A percentile compares a stretch with the other conserved stretches of the same genome.
Conservation (phyloP, 2,113 vertebrate genomes). For the Regulus satrapa region DNA sequence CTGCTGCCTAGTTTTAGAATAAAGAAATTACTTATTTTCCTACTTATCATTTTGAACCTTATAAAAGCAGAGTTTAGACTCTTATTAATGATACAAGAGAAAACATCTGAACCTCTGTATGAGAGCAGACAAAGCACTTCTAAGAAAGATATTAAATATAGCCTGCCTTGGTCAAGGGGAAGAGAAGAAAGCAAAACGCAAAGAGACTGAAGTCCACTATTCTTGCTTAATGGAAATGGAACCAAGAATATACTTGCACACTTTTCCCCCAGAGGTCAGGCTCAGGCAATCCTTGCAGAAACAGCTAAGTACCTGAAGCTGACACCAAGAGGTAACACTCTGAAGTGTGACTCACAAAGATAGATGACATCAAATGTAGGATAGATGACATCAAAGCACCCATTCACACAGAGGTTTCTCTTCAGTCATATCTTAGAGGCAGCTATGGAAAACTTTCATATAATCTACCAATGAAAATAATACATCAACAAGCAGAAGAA, state of each 20-base stretch:
- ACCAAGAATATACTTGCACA: not conserved
- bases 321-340: not conserved
- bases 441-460: not conserved
- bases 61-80: not conserved
- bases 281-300: not conserved
- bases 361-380: not conserved
- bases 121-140: not conserved
- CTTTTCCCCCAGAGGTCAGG: not conserved
- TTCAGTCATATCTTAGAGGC: not conserved
- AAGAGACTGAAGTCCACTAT: not conserved
- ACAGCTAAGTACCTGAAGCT: not conserved
- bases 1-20: not conserved
- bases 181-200: not conserved
- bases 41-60: not conserved
- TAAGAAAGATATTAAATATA: not conserved
- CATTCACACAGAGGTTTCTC: not conserved
- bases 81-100: not conserved
- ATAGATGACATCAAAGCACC: not conserved
- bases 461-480: not conserved
- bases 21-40: not conserved
- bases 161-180: not conserved
- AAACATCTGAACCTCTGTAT: not conserved
- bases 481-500: not conserved
- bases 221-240: not conserved
- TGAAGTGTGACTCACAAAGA: not conserved